These are phyloP conservation scores for Tetraodon nigroviridis DNA, from an alignment of 2,113 vertebrate genomes.

Conservation along the genomic window DNA sequence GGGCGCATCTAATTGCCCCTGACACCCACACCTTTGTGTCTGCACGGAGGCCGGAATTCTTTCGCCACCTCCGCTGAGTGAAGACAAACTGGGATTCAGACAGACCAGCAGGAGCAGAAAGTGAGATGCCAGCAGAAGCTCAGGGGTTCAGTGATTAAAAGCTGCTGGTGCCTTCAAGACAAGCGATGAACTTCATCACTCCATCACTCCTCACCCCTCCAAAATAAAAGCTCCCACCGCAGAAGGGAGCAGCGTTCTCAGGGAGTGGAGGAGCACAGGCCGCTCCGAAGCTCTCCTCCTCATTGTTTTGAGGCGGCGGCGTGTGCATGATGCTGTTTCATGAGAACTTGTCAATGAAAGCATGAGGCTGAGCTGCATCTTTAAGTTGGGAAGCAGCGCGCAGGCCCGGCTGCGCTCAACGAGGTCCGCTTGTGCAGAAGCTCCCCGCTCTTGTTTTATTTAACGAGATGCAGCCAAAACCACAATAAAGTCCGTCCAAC, in stretches of 20 bases:
- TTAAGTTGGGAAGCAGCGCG: conserved; percentile 34
- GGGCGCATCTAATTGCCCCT: conserved; percentile 7
- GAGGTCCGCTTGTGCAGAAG: conserved; percentile 17
- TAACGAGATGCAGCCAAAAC: not conserved
- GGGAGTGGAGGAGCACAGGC: not conserved
- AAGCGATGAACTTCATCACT: not conserved
- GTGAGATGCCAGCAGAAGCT: not conserved
- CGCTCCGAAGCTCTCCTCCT: not conserved
- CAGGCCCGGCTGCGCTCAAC: conserved; percentile 35
- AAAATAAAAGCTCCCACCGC: too few species aligned
- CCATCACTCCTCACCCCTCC: too few species aligned
- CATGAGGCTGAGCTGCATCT: conserved; percentile 18
- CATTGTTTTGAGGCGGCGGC: not conserved
- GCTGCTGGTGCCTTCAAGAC: not conserved
- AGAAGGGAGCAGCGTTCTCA: too few species aligned
- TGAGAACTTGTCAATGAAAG: not conserved
- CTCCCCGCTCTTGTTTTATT: not conserved
- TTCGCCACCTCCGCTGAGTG: not conserved
- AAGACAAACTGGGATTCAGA: not conserved
- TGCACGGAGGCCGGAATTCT: not conserved
- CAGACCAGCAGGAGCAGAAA: not conserved
- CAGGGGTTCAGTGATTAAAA: conserved; percentile 1
- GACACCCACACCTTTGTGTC: conserved; percentile 8
- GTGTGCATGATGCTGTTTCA: conserved; percentile 9
- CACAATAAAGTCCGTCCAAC: conserved; percentile 6